phyloP scores from a whole-genome alignment of 1,140 invertebrate species.

The Temnothorax curvispinosus region DNA sequence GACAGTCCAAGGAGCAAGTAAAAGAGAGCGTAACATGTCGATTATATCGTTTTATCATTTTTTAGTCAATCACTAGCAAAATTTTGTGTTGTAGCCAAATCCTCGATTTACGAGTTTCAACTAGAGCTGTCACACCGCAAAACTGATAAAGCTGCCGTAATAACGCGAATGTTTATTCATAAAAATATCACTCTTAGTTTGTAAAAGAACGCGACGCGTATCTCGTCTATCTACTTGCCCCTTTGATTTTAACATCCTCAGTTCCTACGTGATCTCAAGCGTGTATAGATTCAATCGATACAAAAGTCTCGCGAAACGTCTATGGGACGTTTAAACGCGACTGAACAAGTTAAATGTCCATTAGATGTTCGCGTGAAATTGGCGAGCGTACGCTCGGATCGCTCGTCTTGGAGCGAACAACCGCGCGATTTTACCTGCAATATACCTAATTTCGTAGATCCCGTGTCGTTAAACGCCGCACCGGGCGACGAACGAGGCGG shows the following conservation, averaged over 20 bases:
- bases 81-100: background rate
- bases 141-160: background rate
- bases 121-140: background rate
- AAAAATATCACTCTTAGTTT: background rate
- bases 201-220: background rate
- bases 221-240: constrained; percentile 6
- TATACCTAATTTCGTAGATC: background rate
- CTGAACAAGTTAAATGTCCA: background rate
- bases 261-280: constrained; percentile 1
- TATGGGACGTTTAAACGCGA: background rate
- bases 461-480: constrained; percentile 9
- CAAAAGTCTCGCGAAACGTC: background rate
- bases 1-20: constrained; percentile 12
- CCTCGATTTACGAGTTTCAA: background rate
- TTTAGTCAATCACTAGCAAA: constrained; percentile 4
- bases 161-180: background rate
- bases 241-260: constrained; percentile 5
- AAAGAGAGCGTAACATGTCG: background rate
- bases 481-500: background rate
- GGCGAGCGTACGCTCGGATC: background rate
- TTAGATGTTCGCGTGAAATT: background rate
- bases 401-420: background rate
- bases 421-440: background rate
- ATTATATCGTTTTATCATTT: constrained; percentile 9
- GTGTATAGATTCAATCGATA: constrained; percentile 19